Conservation (phyloP, 64 coral and sea anemone genomes). For the Stylophora pistillata region DNA sequence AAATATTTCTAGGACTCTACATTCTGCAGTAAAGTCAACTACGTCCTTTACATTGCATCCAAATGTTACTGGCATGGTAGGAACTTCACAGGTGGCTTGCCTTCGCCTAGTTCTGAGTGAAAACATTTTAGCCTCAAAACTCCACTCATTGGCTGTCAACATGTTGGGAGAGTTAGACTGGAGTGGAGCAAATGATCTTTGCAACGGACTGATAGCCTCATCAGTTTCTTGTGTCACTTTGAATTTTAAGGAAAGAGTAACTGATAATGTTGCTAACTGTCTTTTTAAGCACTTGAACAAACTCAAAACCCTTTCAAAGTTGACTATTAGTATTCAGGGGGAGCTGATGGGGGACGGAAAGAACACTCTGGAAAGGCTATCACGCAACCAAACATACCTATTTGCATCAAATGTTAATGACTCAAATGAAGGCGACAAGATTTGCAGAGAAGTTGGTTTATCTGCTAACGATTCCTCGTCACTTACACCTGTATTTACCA, state of each 20-base stretch:
- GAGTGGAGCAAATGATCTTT: background rate
- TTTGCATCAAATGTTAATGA: background rate
- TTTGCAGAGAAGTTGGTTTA: background rate
- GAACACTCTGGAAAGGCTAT: background rate
- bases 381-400: background rate
- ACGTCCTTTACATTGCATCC: too few relatives aligned
- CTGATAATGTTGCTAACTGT: background rate
- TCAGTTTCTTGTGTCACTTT: background rate
- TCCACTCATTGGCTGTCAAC: too few relatives aligned
- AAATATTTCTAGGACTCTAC: background rate
- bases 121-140: too few relatives aligned
- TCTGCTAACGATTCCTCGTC: background rate
- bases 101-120: too few relatives aligned
- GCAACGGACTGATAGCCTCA: background rate
- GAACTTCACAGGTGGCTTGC: too few relatives aligned
- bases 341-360: background rate
- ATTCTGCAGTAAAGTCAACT: background rate
- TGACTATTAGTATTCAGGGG: background rate
- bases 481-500: background rate
- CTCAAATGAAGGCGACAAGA: background rate
- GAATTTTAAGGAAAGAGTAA: background rate
- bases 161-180: background rate
- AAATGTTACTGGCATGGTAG: too few relatives aligned
- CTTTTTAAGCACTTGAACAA: background rate
- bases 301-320: background rate